Evolutionary conservation across 2,888 invertebrate genomes (phyloP).

Genomic region (Agapostemon virescens): DNA sequence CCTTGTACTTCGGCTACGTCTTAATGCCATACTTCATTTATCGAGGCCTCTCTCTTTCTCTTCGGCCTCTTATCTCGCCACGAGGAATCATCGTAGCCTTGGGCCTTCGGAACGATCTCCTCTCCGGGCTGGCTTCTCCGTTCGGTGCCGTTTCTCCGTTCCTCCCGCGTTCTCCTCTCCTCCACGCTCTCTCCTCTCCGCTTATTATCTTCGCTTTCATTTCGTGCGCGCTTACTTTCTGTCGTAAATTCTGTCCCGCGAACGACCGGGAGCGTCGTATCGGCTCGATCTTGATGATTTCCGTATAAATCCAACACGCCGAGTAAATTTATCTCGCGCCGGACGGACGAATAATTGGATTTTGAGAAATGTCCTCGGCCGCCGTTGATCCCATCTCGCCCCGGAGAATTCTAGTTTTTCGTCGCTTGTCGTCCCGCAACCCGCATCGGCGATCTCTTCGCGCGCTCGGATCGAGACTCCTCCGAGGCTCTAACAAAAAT

Average conservation of each 20-base stretch:
- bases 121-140: neutral
- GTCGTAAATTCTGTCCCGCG: conserved; percentile 38
- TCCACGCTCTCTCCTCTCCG: neutral
- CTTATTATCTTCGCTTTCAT: conserved; percentile 53
- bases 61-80: conserved; percentile 40
- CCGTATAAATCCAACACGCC: conserved; percentile 31
- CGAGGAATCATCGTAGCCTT: conserved; percentile 52
- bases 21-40: conserved; percentile 52
- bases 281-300: conserved; percentile 50
- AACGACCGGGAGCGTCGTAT: conserved; percentile 45
- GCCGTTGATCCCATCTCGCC: conserved; percentile 12
- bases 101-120: conserved; percentile 34
- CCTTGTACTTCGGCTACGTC: conserved; percentile 51
- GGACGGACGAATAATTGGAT: conserved; percentile 38
- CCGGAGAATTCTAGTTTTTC: conserved; percentile 11
- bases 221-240: conserved; percentile 41
- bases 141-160: neutral
- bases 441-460: neutral
- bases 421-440: neutral
- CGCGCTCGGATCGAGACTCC: neutral
- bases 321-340: conserved; percentile 36
- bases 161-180: neutral
- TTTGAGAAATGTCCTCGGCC: conserved; percentile 8
- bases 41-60: conserved; percentile 26
- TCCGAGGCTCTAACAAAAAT: neutral